Evolutionary conservation across 2,888 invertebrate genomes (phyloP).

Genomic region (Blera fallax): DNA sequence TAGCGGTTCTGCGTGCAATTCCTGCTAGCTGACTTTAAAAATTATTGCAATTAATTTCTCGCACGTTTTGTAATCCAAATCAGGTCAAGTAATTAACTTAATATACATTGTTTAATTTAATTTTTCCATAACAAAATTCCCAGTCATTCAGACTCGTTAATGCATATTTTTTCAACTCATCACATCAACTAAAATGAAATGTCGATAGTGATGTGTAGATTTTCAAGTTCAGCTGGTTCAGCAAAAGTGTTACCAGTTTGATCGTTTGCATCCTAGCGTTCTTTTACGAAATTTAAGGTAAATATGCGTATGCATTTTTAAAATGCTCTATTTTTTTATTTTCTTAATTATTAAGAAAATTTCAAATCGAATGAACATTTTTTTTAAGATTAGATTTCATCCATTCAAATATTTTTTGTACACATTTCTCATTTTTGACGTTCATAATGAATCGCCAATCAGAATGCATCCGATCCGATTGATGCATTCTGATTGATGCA

Average conservation of each 20-base stretch:
- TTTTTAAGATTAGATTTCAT: too few species aligned
- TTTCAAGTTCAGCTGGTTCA: constrained; percentile 8
- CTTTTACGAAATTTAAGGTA: too few species aligned
- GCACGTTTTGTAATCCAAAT: constrained; percentile 1
- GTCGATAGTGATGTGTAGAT: constrained; percentile 27
- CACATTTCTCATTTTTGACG: too few species aligned
- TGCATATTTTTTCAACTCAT: constrained; percentile 8
- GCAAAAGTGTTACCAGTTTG: neutral
- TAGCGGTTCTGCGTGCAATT: neutral
- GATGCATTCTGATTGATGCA: too few species aligned
- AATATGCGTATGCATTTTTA: too few species aligned
- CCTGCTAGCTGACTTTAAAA: neutral
- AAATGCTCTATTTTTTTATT: too few species aligned
- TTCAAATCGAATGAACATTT: too few species aligned
- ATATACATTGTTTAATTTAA: constrained; percentile 3
- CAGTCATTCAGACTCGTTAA: constrained; percentile 10
- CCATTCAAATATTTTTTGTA: too few species aligned
- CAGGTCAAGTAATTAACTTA: neutral
- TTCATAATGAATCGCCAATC: too few species aligned
- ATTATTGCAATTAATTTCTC: neutral
- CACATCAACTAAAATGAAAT: constrained; percentile 22
- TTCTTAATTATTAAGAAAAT: too few species aligned
- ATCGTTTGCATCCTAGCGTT: too few species aligned
- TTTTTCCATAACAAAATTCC: constrained; percentile 41
- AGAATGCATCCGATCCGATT: too few species aligned